Evolutionary conservation across 2,888 invertebrate species (phyloP).

Genomic region (Drosophila quasianomalipes): DNA sequence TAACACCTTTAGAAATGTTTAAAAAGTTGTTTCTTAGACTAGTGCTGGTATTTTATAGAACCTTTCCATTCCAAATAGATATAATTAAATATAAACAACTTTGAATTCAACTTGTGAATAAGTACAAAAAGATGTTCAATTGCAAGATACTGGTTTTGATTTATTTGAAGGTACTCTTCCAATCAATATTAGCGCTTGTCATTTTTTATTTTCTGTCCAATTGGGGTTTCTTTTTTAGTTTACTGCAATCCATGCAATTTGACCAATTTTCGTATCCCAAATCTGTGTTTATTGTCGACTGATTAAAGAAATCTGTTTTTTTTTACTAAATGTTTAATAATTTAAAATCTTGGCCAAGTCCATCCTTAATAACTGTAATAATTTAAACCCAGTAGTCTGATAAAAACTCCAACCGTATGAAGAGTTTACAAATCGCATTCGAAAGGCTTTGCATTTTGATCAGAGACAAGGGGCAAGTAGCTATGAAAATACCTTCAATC

Average conservation of each 20-base stretch:
- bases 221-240: not conserved
- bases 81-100: not conserved
- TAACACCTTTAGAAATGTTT: not conserved
- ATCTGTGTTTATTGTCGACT: not conserved
- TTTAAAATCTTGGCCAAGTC: not conserved
- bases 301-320: not conserved
- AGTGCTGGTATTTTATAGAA: not conserved
- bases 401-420: not conserved
- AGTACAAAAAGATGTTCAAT: not conserved
- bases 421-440: not conserved
- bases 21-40: not conserved
- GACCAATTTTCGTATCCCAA: not conserved
- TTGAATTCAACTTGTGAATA: not conserved
- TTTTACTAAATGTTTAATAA: not conserved
- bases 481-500: not conserved
- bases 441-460: not conserved
- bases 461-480: not conserved
- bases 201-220: not conserved
- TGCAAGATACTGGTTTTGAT: not conserved
- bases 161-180: not conserved
- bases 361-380: not conserved
- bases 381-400: not conserved
- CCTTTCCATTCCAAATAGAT: rapidly evolving
- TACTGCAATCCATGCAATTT: no score
- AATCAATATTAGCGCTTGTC: not conserved